Conservation (phyloP, 2,113 vertebrate species). For the Hydrolagus affinis region DNA sequence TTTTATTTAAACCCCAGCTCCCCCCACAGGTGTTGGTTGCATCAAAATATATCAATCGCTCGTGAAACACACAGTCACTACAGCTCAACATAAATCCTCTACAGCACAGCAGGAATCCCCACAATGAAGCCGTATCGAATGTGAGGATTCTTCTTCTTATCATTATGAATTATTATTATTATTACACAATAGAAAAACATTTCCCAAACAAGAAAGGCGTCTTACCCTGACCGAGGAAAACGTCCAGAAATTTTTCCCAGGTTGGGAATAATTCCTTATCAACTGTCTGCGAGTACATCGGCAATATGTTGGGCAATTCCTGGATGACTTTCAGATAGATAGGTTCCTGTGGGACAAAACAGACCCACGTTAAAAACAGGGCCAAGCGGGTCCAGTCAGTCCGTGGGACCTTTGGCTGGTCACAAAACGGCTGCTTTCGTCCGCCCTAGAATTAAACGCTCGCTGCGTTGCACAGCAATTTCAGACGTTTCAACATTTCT, state of each 20-base stretch:
- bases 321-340: constrained; percentile 72
- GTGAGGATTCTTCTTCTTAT: not conserved
- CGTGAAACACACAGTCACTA: not conserved
- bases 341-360: constrained; percentile 71
- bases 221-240: constrained; percentile 84
- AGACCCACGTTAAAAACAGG: constrained; percentile 41
- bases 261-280: constrained; percentile 73
- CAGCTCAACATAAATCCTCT: not conserved
- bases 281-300: constrained; percentile 67
- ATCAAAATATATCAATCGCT: too few species aligned
- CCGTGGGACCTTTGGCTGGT: too few species aligned
- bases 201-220: not conserved
- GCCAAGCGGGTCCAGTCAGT: not conserved
- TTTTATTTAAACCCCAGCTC: too few species aligned
- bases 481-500: too few species aligned
- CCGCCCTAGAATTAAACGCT: too few species aligned
- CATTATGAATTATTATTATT: not conserved
- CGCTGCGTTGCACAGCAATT: too few species aligned
- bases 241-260: constrained; percentile 78
- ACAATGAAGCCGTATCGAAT: not conserved
- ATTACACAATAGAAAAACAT: not conserved
- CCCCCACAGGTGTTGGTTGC: too few species aligned
- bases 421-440: too few species aligned
- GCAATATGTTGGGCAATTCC: constrained; percentile 77
- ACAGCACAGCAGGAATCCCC: too few species aligned